Evolutionary conservation across 2,888 invertebrate species (phyloP), one percentile per base, ranked within the genome.

Genomic region (Cylindroiulus punctatus): DNA sequence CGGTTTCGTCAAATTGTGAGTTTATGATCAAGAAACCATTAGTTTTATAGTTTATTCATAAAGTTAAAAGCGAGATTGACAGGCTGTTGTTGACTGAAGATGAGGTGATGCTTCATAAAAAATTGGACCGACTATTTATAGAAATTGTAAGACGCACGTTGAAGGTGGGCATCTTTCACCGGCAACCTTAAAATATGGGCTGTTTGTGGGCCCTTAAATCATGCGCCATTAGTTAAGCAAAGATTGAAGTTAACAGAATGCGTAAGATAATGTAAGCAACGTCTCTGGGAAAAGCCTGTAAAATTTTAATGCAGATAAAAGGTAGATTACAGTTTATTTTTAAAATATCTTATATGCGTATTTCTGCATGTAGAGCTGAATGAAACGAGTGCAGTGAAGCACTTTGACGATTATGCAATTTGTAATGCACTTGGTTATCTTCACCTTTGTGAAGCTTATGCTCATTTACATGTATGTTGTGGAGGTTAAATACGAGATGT

Each of bases 11-110:
- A 52, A n/a, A 5, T 52, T 52, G 19, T 19, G 52, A 19, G n/a
- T 52, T 52, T 52, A 26, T 57, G 52, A 57, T n/a, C 12, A 57
- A 57, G 5, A 65, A 65, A 65, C 52, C 52, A 19, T n/a, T 19
- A 26, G 65, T 12, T 65, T 65, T 65, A 22, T 65, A 65, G 26
- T 65, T 65, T 26, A 7, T 1, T 1, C 12, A 26, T 26, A 30
- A 76, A 76, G 17, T 26, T 12, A 12, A 30, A 30, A 76, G 2
- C 8, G 30, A 30, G 22, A 12, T 76, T 76, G 76, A 76, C 76
- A 76, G 30, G 30, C 30, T 76, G 76, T 76, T 76, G 76, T 76
- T 76, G 76, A 76, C 76, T 76, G 76, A 22, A 14, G 76, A 76
- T 76, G 76, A 76, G 76, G 76, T 76, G 76, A 30, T 76, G 30